Percentiles rank a stretch among this genome's conserved stretches.
These are phyloP conservation scores for Propithecus perrieri DNA, from an alignment of 2,797 vertebrate species.

Conservation along the genomic window DNA sequence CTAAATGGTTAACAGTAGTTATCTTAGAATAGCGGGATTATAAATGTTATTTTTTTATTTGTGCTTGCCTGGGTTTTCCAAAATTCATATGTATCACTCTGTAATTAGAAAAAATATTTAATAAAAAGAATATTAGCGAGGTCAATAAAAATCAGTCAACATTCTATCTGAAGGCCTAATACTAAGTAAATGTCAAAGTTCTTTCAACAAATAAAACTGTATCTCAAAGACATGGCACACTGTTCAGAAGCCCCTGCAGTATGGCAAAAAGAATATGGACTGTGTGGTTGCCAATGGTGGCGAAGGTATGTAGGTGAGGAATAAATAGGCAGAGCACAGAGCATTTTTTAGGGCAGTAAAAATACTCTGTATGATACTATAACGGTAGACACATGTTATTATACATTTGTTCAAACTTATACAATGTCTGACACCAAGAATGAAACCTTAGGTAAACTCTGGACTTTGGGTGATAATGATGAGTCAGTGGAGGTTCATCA, in stretches of 20 bases:
- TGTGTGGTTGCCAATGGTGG: background rate
- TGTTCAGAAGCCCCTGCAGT: background rate
- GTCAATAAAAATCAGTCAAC: background rate
- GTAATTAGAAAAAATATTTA: background rate
- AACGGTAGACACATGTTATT: background rate
- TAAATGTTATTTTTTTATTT: conserved; percentile 23
- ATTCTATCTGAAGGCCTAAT: background rate
- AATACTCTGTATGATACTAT: background rate
- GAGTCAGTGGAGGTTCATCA: background rate
- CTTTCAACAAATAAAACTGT: background rate
- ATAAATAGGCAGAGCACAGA: background rate
- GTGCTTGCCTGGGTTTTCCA: conserved; percentile 7
- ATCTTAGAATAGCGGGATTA: background rate
- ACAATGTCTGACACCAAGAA: background rate
- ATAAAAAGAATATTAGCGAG: background rate
- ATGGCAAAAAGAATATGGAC: background rate
- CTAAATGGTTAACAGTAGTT: background rate
- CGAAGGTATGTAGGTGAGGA: fast-evolving
- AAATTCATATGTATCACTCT: background rate
- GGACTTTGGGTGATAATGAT: background rate
- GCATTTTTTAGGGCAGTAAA: background rate
- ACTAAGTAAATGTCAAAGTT: conserved; percentile 9
- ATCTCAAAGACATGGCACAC: background rate
- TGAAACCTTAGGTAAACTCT: background rate
- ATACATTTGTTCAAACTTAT: background rate